A percentile compares a stretch with the other conserved stretches of the same genome.
Conservation (phyloP, 2,113 vertebrate species). For the Tichodroma muraria region DNA sequence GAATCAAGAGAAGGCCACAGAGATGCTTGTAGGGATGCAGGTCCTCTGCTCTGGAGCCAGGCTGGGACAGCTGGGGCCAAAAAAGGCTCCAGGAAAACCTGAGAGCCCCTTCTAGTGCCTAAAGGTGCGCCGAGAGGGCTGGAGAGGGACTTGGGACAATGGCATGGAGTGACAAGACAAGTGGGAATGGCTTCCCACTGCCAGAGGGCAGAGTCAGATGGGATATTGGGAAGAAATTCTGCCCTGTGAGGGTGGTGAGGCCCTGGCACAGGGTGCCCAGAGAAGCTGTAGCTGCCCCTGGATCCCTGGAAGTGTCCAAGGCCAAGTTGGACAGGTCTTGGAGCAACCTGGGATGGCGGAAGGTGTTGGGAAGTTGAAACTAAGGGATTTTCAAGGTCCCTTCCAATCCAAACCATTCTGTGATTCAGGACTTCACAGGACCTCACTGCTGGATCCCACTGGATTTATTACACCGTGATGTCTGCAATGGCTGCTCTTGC, state of each 20-base stretch:
- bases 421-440: not conserved
- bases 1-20: not conserved
- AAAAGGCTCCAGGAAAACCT: not conserved
- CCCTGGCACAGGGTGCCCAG: not conserved
- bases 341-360: not conserved
- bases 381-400: not conserved
- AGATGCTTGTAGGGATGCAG: rapidly evolving
- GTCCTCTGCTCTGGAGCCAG: not conserved
- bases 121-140: not conserved
- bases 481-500: not conserved
- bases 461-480: not conserved
- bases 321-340: rapidly evolving
- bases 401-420: not conserved
- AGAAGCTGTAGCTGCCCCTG: not conserved
- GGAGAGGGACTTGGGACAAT: not conserved
- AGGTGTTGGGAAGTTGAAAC: not conserved
- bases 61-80: not conserved
- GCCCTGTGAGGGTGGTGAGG: not conserved
- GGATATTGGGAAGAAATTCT: not conserved
- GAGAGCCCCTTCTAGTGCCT: not conserved
- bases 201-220: too few species aligned
- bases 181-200: not conserved
- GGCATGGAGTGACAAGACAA: not conserved
- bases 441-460: rapidly evolving
- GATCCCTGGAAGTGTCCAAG: not conserved